These are phyloP conservation scores for Cheilosia vulpina DNA, from an alignment of 2,888 invertebrate species.

Conservation along the genomic window DNA sequence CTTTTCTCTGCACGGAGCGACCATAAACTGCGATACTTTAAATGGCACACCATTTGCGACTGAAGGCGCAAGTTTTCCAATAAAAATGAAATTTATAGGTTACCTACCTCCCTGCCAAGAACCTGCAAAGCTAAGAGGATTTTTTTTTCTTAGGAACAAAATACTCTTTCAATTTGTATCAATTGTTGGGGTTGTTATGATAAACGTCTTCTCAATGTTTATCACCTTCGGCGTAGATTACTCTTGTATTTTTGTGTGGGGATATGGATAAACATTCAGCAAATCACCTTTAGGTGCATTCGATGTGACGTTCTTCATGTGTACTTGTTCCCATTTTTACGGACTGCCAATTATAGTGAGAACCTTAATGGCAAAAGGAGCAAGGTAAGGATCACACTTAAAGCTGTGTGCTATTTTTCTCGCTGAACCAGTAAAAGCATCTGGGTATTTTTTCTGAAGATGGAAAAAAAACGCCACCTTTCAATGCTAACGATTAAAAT, in stretches of 20 bases:
- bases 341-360: conserved; percentile 44
- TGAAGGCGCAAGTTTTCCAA: conserved; percentile 59
- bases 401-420: conserved; percentile 34
- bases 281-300: conserved; percentile 18
- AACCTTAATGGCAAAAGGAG: conserved; percentile 42
- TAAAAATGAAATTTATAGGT: conserved; percentile 58
- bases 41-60: conserved; percentile 55
- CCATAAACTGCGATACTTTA: conserved; percentile 59
- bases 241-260: conserved; percentile 7
- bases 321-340: conserved; percentile 7
- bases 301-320: neutral
- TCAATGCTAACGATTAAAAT: conserved; percentile 15
- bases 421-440: conserved; percentile 27
- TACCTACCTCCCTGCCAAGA: neutral
- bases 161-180: conserved; percentile 47
- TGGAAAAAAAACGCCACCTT: neutral
- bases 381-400: conserved; percentile 45
- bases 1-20: conserved; percentile 37
- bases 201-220: conserved; percentile 41
- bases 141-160: neutral
- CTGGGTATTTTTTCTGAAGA: neutral
- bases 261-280: neutral
- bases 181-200: conserved; percentile 52
- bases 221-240: conserved; percentile 33
- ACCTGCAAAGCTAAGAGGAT: neutral